A percentile compares a stretch with the other conserved stretches of the same genome.
Conservation (phyloP, 1,140 invertebrate species). For the Rhagoletis pomonella region DNA sequence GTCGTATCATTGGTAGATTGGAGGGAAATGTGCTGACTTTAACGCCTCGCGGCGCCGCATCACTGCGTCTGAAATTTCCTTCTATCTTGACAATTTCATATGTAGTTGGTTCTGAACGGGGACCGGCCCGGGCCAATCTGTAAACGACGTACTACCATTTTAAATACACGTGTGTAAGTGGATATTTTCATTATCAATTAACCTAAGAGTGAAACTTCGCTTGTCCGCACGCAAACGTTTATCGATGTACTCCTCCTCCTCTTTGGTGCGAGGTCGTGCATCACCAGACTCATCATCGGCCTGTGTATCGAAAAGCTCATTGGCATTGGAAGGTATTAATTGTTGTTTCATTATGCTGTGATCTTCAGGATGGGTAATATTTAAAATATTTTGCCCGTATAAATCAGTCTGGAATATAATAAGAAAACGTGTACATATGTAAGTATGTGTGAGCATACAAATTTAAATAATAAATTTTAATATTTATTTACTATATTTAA, state of each 20-base stretch:
- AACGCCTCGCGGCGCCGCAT: slow-evolving; percentile 73
- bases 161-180: not conserved
- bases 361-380: slow-evolving; percentile 86
- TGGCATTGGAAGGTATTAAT: slow-evolving; percentile 77
- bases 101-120: slow-evolving; percentile 79
- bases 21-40: slow-evolving; percentile 72
- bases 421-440: slow-evolving; percentile 52
- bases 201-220: slow-evolving; percentile 76
- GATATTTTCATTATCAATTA: slow-evolving; percentile 45
- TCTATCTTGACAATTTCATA: slow-evolving; percentile 81
- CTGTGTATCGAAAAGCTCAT: slow-evolving; percentile 72
- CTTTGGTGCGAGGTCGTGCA: slow-evolving; percentile 70
- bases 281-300: slow-evolving; percentile 66
- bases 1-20: slow-evolving; percentile 75
- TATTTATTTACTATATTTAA: too few relatives aligned
- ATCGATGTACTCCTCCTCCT: slow-evolving; percentile 72
- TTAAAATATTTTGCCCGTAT: slow-evolving; percentile 88
- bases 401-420: slow-evolving; percentile 85
- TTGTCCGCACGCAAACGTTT: slow-evolving; percentile 67
- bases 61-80: slow-evolving; percentile 76
- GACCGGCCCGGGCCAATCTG: slow-evolving; percentile 79
- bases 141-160: not conserved
- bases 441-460: not conserved
- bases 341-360: slow-evolving; percentile 82
- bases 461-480: too few relatives aligned